Evolutionary conservation across 2,113 vertebrate genomes (phyloP).

Genomic region (Mugil cephalus): DNA sequence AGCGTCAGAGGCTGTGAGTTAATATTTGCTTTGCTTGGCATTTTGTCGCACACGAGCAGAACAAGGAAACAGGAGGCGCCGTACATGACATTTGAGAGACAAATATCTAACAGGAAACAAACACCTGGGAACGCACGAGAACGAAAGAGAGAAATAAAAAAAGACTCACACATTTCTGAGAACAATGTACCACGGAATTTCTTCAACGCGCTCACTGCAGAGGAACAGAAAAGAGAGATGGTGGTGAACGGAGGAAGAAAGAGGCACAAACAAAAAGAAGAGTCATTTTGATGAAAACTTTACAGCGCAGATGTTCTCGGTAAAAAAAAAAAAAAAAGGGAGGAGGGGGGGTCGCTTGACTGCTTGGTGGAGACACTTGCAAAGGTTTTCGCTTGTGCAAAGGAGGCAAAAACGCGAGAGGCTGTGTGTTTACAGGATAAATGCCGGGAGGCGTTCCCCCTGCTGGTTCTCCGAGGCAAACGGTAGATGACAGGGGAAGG

Average conservation of each 20-base stretch:
- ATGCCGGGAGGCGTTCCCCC: constrained; percentile 76
- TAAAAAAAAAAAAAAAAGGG: too few relatives aligned
- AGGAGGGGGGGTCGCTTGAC: constrained; percentile 71
- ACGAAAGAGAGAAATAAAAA: constrained; percentile 19
- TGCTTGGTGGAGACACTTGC: constrained; percentile 65
- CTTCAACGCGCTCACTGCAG: constrained; percentile 80
- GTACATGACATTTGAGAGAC: constrained; percentile 66
- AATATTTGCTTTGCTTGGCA: constrained; percentile 75
- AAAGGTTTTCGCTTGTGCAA: constrained; percentile 58
- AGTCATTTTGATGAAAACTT: constrained; percentile 76
- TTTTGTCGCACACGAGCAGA: constrained; percentile 63
- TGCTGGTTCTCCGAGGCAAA: constrained; percentile 76
- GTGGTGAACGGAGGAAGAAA: constrained; percentile 62
- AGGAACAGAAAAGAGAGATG: constrained; percentile 62
- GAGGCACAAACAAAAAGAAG: constrained; percentile 71
- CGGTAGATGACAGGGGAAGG: constrained; percentile 74
- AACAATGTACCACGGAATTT: constrained; percentile 83
- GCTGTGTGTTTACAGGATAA: constrained; percentile 79
- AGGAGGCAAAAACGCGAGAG: constrained; percentile 62
- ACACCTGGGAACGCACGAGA: constrained; percentile 55
- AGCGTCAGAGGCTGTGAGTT: constrained; percentile 41
- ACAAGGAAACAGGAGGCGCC: constrained; percentile 30
- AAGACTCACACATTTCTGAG: constrained; percentile 80
- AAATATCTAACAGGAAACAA: constrained; percentile 71
- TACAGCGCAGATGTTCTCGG: constrained; percentile 63